Base-by-base conservation (phyloP, 2,113 vertebrate genomes). In the Pterocles burchelli region DNA sequence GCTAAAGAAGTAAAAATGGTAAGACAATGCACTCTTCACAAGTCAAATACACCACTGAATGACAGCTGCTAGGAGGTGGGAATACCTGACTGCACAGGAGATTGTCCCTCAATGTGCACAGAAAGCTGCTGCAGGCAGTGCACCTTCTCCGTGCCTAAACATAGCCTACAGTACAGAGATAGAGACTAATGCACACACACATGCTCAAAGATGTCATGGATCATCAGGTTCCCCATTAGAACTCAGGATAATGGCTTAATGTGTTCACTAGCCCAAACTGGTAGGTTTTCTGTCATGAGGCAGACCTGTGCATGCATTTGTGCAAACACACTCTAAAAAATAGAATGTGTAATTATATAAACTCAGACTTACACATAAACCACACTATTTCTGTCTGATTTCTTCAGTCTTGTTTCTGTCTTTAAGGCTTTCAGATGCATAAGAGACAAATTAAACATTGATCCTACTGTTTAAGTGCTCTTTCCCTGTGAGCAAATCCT, bases 111-210 rank as follows among this genome's bases (percentile, higher is more conserved):
- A 21, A 46, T 6, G 4, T 18, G 12, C 29, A 17, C 3, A 46
- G 57, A 36, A 26, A 65, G 20, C 33, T 17, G 10, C 54, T 70
- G 46, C 4, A 5, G 36, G 18, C 38, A 63, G 25, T 55, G 62
- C 24, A 59, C 34, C 34, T 59, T 49, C 36, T 63, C 29, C 34
- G 70, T 70, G 11, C 26, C 46, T 34, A 34, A 26, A 25, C 8
- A 19, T 31, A 28, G 33, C 6, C 34, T 85, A 26, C 0, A 1
- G 20, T 55, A 31, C 16, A 59, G 29, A 41, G 17, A 52, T 17
- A 82, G 7, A 79, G 10, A 36, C 4, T 28, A 2, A 36, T 1
- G 2, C 8, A 9, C 12, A 36, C 0, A 0, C 19, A 17, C 1
- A 0, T 29, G 24, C 38, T 84, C 26, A 46, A 63, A 77, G 7